A percentile compares a stretch with the other conserved stretches of the same genome.
Evolutionary conservation across 2,888 invertebrate genomes (phyloP).

Genomic region (Mycalesis mineus): DNA sequence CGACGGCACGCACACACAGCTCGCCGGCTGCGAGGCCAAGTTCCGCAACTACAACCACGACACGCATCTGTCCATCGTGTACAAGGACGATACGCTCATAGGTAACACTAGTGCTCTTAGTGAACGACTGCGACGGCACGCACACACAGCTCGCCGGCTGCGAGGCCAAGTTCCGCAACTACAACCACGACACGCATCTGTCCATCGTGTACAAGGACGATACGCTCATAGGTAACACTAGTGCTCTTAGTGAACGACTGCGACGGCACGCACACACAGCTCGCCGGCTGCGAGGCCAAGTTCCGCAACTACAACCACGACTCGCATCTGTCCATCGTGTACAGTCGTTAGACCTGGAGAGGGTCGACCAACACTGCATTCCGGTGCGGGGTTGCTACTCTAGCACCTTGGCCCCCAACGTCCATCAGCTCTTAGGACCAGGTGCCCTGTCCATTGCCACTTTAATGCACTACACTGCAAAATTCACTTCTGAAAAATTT

Average conservation of each 20-base stretch:
- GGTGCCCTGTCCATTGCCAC: no score
- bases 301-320: constrained; percentile 94
- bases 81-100: constrained; percentile 92
- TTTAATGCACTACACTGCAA: no score
- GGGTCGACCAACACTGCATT: constrained; percentile 69
- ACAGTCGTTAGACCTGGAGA: no score
- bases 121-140: no score
- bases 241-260: no score
- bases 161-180: constrained; percentile 95
- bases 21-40: constrained; percentile 97
- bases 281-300: constrained; percentile 97
- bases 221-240: constrained; percentile 90
- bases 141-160: constrained; percentile 97
- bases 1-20: no score
- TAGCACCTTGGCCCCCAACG: constrained; percentile 99
- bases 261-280: no score
- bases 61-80: constrained; percentile 92
- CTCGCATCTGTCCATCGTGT: constrained; percentile 92
- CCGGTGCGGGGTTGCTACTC: no score
- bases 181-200: constrained; percentile 91
- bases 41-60: constrained; percentile 94
- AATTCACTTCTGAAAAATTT: no score
- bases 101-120: no score
- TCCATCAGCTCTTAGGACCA: no score
- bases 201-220: constrained; percentile 95